Conservation (phyloP, 2,113 vertebrate genomes). For the Cinclus cinclus region DNA sequence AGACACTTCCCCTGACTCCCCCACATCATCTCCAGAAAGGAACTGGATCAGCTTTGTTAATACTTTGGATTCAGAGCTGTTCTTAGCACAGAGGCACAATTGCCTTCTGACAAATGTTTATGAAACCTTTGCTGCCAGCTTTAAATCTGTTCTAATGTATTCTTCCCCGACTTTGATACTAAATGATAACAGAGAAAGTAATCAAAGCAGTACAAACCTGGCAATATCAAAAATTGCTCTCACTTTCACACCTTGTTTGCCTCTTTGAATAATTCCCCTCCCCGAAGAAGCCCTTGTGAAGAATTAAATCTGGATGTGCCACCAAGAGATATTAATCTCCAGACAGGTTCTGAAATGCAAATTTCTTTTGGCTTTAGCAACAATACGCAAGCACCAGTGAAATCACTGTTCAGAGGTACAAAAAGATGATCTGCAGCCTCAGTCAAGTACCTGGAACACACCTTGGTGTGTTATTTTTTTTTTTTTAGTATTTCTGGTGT, state of each 20-base stretch:
- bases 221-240: not conserved
- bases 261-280: not conserved
- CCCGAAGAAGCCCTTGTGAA: not conserved
- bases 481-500: not conserved
- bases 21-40: not conserved
- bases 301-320: not conserved
- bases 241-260: not conserved
- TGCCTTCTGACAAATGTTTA: not conserved
- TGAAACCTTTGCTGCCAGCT: not conserved
- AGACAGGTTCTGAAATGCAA: not conserved
- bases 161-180: not conserved
- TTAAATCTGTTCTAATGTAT: not conserved
- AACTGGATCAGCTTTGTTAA: not conserved
- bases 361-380: not conserved
- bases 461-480: accelerated
- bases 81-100: not conserved
- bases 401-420: not conserved
- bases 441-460: not conserved
- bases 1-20: slow-evolving; percentile 24
- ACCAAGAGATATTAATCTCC: not conserved
- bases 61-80: not conserved
- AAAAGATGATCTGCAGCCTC: not conserved
- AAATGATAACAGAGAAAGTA: not conserved
- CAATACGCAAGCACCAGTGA: not conserved
- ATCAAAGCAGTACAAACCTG: not conserved